These are phyloP conservation scores for Tribolium castaneum DNA, from an alignment of 1,140 invertebrate species.

Conservation along the genomic window DNA sequence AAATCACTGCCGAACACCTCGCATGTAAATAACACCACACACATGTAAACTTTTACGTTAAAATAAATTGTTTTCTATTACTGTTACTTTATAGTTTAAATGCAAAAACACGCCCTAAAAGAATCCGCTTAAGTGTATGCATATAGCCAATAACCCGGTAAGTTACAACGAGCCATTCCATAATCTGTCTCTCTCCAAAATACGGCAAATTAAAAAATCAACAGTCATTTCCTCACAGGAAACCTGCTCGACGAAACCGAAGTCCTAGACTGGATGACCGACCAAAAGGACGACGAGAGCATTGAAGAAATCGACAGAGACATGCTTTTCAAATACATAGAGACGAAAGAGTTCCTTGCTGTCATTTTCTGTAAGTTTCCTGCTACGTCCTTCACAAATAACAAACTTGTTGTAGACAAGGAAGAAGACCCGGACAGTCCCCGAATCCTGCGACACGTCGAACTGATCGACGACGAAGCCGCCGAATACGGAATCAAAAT, in stretches of 20 bases:
- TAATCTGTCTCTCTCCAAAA: constrained; percentile 36
- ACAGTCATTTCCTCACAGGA: constrained; percentile 68
- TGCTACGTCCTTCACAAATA: not conserved
- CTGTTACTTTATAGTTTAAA: constrained; percentile 47
- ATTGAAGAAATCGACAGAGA: constrained; percentile 92
- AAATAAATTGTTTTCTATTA: constrained; percentile 62
- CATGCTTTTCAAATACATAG: constrained; percentile 86
- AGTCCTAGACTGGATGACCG: constrained; percentile 91
- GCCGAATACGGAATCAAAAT: constrained; percentile 92
- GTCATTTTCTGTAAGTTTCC: constrained; percentile 90
- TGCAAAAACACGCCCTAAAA: constrained; percentile 34
- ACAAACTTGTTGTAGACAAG: constrained; percentile 71
- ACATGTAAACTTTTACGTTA: constrained; percentile 52
- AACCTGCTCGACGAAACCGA: constrained; percentile 86
- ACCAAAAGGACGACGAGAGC: constrained; percentile 92
- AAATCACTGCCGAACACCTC: constrained; percentile 60
- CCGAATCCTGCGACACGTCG: constrained; percentile 83
- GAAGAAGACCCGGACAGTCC: constrained; percentile 85
- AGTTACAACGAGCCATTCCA: constrained; percentile 46
- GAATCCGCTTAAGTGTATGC: constrained; percentile 6
- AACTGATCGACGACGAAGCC: constrained; percentile 92
- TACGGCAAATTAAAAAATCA: not conserved
- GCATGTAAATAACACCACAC: constrained; percentile 56
- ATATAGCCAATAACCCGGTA: constrained; percentile 30
- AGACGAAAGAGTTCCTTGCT: constrained; percentile 91